A percentile compares a stretch with the other conserved stretches of the same genome.
Evolutionary conservation across 2,113 vertebrate genomes (phyloP).

Genomic region (Orycteropus afer): DNA sequence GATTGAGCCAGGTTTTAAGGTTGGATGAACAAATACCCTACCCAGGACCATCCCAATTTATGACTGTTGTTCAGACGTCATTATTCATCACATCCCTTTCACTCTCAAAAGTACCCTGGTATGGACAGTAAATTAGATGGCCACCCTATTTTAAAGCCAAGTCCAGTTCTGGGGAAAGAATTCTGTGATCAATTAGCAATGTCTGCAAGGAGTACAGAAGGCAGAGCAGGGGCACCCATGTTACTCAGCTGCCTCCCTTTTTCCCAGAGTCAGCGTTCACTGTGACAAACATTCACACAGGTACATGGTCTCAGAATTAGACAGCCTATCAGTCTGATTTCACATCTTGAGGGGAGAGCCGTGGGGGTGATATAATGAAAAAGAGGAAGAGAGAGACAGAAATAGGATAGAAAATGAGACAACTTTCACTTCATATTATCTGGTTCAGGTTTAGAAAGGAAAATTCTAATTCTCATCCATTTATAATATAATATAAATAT

Average conservation of each 20-base stretch:
- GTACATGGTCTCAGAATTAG: neutral
- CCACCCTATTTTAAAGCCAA: neutral
- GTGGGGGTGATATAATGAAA: neutral
- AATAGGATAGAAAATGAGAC: neutral
- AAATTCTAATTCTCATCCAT: neutral
- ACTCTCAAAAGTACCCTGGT: neutral
- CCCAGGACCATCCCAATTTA: neutral
- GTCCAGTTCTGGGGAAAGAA: neutral
- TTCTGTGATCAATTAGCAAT: neutral
- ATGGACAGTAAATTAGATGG: neutral
- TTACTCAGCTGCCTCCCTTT: too few species aligned
- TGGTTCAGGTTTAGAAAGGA: neutral
- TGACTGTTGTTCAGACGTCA: neutral
- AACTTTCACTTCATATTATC: neutral
- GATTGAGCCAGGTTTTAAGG: neutral
- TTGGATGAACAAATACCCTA: neutral
- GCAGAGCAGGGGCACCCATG: fast-evolving
- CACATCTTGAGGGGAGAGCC: neutral
- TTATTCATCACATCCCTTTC: neutral
- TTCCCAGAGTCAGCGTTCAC: neutral
- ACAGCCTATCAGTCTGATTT: neutral
- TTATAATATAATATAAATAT: neutral
- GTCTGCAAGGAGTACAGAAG: neutral
- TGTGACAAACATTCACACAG: neutral
- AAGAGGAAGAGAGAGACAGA: neutral